Conservation (phyloP, 1,140 invertebrate genomes). For the Rhagoletis pomonella region DNA sequence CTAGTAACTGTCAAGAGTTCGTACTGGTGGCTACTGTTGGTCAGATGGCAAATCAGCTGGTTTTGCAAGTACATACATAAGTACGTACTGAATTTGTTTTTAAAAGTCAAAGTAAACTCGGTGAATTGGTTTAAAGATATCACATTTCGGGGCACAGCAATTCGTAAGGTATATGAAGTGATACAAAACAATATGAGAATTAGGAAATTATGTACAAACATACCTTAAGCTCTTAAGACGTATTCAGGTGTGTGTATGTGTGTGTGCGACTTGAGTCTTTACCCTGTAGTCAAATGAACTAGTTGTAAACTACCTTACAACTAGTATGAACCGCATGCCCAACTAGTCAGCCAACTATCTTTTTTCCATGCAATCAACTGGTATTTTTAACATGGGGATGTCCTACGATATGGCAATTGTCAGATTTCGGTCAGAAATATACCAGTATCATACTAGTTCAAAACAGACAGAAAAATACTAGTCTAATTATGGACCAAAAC, state of each 20-base stretch:
- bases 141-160: not conserved
- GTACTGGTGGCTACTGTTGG: not conserved
- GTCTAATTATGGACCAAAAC: too few species aligned
- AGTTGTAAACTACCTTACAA: too few species aligned
- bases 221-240: not conserved
- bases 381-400: too few species aligned
- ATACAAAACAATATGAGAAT: conserved; percentile 5
- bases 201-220: not conserved
- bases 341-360: too few species aligned
- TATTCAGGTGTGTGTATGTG: not conserved
- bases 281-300: too few species aligned
- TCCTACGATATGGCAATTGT: too few species aligned
- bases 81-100: conserved; percentile 5
- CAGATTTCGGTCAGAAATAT: too few species aligned
- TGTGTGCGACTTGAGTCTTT: not conserved
- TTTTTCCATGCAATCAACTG: too few species aligned
- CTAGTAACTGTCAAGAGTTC: conserved; percentile 42
- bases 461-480: too few species aligned
- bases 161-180: not conserved
- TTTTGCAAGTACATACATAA: not conserved
- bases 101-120: conserved; percentile 32
- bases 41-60: conserved; percentile 21
- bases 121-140: conserved; percentile 38
- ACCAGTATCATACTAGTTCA: too few species aligned
- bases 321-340: too few species aligned